Conservation (phyloP, 2,113 vertebrate species). For the Barbus barbus region DNA sequence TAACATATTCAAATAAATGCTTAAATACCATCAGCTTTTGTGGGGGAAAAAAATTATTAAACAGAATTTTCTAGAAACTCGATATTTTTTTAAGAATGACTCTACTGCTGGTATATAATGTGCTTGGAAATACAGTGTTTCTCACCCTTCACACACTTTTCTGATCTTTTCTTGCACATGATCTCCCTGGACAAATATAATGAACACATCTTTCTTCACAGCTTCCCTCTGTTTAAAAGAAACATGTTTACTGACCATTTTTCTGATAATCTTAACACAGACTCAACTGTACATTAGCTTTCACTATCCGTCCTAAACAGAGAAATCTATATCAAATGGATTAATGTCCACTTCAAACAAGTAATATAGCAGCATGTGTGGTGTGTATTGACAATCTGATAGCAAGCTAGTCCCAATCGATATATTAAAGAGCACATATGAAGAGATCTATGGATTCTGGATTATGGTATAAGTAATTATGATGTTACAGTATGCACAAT, state of each 20-base stretch:
- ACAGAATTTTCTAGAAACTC: no score
- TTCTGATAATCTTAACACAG: background rate
- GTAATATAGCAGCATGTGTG: background rate
- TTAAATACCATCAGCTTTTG: no score
- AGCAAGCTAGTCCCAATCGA: no score
- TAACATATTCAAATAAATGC: no score
- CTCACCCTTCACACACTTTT: slow-evolving; percentile 65
- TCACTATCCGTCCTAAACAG: background rate
- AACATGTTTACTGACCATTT: background rate
- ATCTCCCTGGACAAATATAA: slow-evolving; percentile 65
- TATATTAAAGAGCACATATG: background rate
- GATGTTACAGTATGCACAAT: background rate
- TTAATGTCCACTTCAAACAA: background rate
- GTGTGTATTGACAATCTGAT: background rate
- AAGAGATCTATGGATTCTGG: background rate
- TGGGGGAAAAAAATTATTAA: no score
- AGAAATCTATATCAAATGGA: background rate
- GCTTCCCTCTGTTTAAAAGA: slow-evolving; percentile 50
- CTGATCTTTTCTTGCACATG: slow-evolving; percentile 59
- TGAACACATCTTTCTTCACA: slow-evolving; percentile 62
- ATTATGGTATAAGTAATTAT: no score
- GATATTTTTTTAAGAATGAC: background rate
- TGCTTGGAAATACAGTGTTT: slow-evolving; percentile 4
- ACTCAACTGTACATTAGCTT: background rate
- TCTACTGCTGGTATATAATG: background rate